phyloP scores from a whole-genome alignment of 2,888 invertebrate genomes.

The Vannuccia rotundouncinata region DNA sequence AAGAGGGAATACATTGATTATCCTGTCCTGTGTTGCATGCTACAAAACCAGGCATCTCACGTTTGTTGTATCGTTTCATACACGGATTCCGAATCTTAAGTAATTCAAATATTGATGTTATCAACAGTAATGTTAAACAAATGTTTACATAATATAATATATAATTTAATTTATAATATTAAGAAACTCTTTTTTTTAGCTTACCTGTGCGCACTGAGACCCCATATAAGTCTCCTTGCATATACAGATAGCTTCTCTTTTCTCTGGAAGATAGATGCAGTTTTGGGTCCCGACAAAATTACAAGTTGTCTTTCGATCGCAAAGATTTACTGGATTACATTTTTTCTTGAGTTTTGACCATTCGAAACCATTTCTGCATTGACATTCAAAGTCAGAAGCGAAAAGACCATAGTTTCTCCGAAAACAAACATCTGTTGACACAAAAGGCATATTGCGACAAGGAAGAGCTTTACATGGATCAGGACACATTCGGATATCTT shows the following conservation, averaged over 20 bases:
- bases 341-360: not conserved
- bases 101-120: no score
- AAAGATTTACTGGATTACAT: conserved; percentile 19
- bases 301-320: not conserved
- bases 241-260: not conserved
- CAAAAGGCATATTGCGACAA: conserved; percentile 25
- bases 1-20: not conserved
- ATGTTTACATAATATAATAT: not conserved
- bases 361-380: conserved; percentile 10
- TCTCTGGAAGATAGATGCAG: conserved; percentile 34
- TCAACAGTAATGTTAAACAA: not conserved
- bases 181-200: no score
- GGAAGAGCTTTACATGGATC: conserved; percentile 32
- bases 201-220: not conserved
- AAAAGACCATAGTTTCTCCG: conserved; percentile 21
- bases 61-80: conserved; percentile 2
- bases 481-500: not conserved
- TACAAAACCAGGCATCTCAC: conserved; percentile 20
- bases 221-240: conserved; percentile 28
- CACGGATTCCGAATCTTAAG: conserved; percentile 5
- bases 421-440: conserved; percentile 10
- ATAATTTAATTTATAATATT: no score
- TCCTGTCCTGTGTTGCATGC: conserved; percentile 34
- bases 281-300: conserved; percentile 7
- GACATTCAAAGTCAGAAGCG: not conserved